These are phyloP conservation scores for Pionites leucogaster DNA, from an alignment of 2,113 vertebrate species.

Conservation along the genomic window DNA sequence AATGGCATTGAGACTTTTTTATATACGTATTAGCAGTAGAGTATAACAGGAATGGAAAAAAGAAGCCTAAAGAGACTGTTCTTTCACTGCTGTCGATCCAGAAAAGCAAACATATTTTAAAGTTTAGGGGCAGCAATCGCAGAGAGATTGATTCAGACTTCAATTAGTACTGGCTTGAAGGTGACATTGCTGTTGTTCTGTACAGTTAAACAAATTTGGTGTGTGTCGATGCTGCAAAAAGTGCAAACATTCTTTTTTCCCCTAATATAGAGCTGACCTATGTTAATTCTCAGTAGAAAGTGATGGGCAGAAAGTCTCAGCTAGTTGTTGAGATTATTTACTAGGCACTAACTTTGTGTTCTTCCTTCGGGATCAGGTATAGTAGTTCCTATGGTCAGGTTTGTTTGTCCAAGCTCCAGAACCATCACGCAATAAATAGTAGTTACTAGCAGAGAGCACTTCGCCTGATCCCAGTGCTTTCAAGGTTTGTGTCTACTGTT, in stretches of 20 bases:
- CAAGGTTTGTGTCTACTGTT: background rate
- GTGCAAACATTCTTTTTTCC: background rate
- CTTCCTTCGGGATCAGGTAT: accelerated
- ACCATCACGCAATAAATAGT: background rate
- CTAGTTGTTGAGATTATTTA: background rate
- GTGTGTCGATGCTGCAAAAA: background rate
- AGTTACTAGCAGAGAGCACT: background rate
- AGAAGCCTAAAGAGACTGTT: background rate
- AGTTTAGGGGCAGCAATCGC: background rate
- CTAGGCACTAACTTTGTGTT: background rate
- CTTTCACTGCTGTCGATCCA: background rate
- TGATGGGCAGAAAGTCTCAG: background rate
- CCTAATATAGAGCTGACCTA: background rate
- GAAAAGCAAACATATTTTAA: background rate
- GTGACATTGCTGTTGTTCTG: background rate
- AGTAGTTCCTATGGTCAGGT: background rate
- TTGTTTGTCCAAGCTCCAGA: background rate
- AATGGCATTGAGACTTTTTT: background rate
- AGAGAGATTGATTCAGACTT: slow-evolving; percentile 5
- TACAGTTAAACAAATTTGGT: background rate
- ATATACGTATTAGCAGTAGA: background rate
- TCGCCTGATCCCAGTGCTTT: background rate
- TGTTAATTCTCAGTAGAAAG: background rate
- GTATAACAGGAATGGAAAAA: background rate
- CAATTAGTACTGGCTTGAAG: background rate